These are phyloP conservation scores for Vicugna pacos DNA, from an alignment of 2,113 vertebrate genomes.

Conservation along the genomic window DNA sequence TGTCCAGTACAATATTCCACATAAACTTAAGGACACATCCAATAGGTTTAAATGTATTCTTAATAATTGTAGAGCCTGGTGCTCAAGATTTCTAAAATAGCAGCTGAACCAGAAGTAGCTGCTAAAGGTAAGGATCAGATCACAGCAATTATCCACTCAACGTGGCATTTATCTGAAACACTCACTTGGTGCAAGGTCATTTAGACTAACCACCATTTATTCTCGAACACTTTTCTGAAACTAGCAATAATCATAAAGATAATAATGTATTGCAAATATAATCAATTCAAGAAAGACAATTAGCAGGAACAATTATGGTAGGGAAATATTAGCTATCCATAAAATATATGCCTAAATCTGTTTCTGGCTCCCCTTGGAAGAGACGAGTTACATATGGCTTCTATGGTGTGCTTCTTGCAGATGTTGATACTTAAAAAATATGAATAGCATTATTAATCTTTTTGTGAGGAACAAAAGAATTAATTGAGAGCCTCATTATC, in stretches of 20 bases:
- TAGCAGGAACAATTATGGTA: conserved; percentile 68
- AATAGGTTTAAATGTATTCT: neutral
- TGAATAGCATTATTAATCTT: conserved; percentile 73
- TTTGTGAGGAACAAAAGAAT: conserved; percentile 77
- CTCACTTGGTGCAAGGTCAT: conserved; percentile 42
- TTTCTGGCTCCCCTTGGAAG: conserved; percentile 52
- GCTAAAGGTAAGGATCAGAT: conserved; percentile 45
- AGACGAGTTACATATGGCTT: conserved; percentile 61
- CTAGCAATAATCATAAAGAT: conserved; percentile 75
- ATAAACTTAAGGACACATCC: neutral
- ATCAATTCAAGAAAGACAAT: conserved; percentile 72
- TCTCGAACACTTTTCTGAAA: conserved; percentile 61
- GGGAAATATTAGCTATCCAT: conserved; percentile 68
- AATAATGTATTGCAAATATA: conserved; percentile 72
- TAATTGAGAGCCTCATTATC: conserved; percentile 76
- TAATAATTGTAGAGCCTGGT: neutral
- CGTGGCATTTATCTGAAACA: conserved; percentile 39
- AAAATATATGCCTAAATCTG: conserved; percentile 70
- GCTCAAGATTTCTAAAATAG: conserved; percentile 36
- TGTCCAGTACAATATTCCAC: neutral
- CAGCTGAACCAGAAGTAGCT: conserved; percentile 23
- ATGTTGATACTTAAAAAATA: conserved; percentile 63
- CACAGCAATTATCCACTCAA: conserved; percentile 59
- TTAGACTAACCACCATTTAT: conserved; percentile 54
- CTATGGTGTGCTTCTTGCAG: conserved; percentile 56